Evolutionary conservation across 2,797 vertebrate species (phyloP).

Genomic region (Argyrosomus regius): DNA sequence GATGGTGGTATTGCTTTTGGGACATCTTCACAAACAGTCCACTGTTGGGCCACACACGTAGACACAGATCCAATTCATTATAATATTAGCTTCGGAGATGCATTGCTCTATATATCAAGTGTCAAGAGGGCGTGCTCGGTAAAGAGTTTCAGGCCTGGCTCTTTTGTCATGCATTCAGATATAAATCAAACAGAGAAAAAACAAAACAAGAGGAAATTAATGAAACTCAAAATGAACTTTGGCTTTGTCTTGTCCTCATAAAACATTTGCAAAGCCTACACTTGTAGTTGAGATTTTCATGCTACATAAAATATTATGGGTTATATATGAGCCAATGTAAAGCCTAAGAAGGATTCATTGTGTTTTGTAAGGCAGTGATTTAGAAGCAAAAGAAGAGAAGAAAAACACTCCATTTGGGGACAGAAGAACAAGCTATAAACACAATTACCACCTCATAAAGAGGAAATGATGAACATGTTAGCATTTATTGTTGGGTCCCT

Average conservation of each 20-base stretch:
- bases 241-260: constrained; percentile 48
- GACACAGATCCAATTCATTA: constrained; percentile 75
- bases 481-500: background rate
- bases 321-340: background rate
- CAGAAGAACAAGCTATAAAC: background rate
- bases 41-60: constrained; percentile 70
- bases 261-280: constrained; percentile 17
- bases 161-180: constrained; percentile 53
- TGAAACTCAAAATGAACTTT: constrained; percentile 68
- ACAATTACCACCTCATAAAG: background rate
- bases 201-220: constrained; percentile 61
- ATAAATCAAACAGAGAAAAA: constrained; percentile 64
- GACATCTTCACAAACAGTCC: constrained; percentile 77
- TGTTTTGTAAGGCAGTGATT: constrained; percentile 13
- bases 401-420: background rate
- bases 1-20: constrained; percentile 76
- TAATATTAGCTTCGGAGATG: constrained; percentile 76
- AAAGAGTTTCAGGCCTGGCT: constrained; percentile 47
- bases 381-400: background rate
- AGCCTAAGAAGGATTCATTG: constrained; percentile 1
- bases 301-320: constrained; percentile 9
- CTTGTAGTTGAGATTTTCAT: constrained; percentile 16
- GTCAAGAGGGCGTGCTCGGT: constrained; percentile 47
- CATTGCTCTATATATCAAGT: constrained; percentile 70
- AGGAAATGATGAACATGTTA: background rate